Evolutionary conservation across 2,797 vertebrate species (phyloP).

Genomic region (Sebastes oblongus): DNA sequence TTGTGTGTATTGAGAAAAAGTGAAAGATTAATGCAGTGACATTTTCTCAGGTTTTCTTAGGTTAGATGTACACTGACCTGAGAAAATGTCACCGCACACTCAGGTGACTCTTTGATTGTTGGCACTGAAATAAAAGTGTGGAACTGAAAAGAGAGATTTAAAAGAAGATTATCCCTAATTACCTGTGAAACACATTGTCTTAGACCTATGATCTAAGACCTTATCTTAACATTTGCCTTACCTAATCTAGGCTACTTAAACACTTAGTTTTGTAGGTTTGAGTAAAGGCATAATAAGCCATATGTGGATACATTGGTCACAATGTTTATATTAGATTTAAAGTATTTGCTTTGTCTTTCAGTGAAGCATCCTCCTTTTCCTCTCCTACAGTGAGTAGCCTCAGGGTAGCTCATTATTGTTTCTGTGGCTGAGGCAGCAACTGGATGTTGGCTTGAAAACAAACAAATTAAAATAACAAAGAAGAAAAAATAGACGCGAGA

Average conservation of each 20-base stretch:
- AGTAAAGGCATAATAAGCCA: neutral
- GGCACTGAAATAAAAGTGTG: neutral
- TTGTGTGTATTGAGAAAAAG: neutral
- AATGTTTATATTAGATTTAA: neutral
- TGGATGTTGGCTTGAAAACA: neutral
- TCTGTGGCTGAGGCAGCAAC: conserved; percentile 10
- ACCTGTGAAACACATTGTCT: neutral
- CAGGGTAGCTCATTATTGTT: conserved; percentile 25
- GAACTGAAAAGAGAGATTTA: neutral
- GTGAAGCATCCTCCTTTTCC: conserved; percentile 8
- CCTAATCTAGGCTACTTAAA: neutral
- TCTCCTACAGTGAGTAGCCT: neutral
- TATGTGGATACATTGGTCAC: neutral
- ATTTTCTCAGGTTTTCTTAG: conserved; percentile 11
- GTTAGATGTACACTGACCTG: neutral
- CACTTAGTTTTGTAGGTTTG: neutral
- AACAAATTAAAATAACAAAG: conserved; percentile 21
- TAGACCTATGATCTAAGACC: neutral
- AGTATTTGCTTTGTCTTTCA: conserved; percentile 4
- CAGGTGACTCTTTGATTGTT: neutral
- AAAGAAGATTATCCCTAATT: neutral
- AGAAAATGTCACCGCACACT: conserved; percentile 13
- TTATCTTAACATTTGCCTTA: neutral
- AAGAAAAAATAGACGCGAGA: neutral
- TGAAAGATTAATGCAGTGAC: conserved; percentile 23